A percentile compares a stretch with the other conserved stretches of the same genome.
These are phyloP conservation scores for Oncorhynchus mykiss DNA, from an alignment of 2,113 vertebrate genomes.

Conservation along the genomic window DNA sequence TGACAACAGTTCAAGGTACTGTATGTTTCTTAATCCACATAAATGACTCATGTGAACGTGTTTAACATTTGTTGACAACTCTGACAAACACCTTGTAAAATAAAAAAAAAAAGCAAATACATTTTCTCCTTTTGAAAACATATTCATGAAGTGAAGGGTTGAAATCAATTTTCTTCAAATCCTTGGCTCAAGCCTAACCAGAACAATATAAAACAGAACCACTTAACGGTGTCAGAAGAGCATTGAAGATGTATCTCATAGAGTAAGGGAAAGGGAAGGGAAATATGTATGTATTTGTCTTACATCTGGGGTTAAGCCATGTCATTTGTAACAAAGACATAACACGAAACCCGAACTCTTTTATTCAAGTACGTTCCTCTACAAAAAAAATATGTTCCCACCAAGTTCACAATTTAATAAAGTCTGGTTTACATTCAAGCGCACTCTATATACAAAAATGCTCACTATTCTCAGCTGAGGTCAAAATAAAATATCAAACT, in stretches of 20 bases:
- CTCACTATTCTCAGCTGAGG: slow-evolving; percentile 34
- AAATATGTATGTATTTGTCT: slow-evolving; percentile 34
- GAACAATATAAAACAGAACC: slow-evolving; percentile 62
- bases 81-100: too few species aligned
- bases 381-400: slow-evolving; percentile 38
- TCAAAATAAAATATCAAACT: slow-evolving; percentile 33
- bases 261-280: slow-evolving; percentile 41
- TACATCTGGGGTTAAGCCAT: slow-evolving; percentile 34
- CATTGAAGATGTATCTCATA: slow-evolving; percentile 49
- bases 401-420: slow-evolving; percentile 52
- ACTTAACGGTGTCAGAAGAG: slow-evolving; percentile 61
- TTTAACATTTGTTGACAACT: too few species aligned
- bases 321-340: slow-evolving; percentile 51
- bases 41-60: too few species aligned
- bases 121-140: neutral
- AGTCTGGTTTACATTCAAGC: slow-evolving; percentile 56
- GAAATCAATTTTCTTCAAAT: slow-evolving; percentile 64
- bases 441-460: slow-evolving; percentile 29
- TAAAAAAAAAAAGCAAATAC: neutral
- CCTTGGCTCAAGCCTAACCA: slow-evolving; percentile 49
- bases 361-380: slow-evolving; percentile 44
- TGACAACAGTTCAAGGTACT: too few species aligned
- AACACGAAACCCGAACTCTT: slow-evolving; percentile 52
- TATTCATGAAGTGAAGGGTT: slow-evolving; percentile 7
- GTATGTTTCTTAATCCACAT: too few species aligned